Evolutionary conservation across 2,113 vertebrate species (phyloP).

Genomic region (Actenoides lindsayi): DNA sequence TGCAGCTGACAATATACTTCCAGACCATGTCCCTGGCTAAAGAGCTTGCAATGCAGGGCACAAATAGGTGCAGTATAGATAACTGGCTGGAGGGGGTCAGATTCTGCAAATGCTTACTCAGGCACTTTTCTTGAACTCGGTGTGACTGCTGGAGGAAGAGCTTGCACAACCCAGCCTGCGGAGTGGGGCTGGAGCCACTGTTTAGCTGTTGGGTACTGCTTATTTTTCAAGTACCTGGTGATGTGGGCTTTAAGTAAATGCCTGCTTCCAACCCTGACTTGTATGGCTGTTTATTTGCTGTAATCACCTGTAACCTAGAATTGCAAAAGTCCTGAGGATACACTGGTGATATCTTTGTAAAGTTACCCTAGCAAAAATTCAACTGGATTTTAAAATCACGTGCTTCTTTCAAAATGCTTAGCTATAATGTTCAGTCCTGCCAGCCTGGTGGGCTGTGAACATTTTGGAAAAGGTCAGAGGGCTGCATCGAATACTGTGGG

Average conservation of each 20-base stretch:
- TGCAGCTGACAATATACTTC: conserved; percentile 20
- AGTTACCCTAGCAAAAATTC: not conserved
- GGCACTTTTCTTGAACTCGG: conserved; percentile 10
- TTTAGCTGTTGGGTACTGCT: conserved; percentile 6
- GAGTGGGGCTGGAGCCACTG: not conserved
- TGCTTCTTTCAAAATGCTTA: not conserved
- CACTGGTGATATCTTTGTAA: not conserved
- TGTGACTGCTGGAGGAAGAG: conserved; percentile 8
- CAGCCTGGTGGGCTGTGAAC: not conserved
- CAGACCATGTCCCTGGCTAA: conserved; percentile 12
- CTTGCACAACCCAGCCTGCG: conserved; percentile 37
- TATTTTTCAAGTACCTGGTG: conserved; percentile 32
- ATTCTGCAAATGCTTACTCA: conserved; percentile 60
- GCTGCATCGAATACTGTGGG: not conserved
- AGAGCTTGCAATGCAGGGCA: conserved; percentile 31
- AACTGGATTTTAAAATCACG: conserved; percentile 16
- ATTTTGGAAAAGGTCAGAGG: not conserved
- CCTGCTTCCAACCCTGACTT: not conserved
- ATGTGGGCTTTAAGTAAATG: not conserved
- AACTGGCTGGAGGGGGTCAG: conserved; percentile 34
- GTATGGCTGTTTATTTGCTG: conserved; percentile 25
- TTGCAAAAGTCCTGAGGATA: conserved; percentile 33
- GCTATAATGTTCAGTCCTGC: not conserved
- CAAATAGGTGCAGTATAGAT: conserved; percentile 50
- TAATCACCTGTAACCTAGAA: conserved; percentile 17